Base-by-base conservation (phyloP, 1,140 invertebrate genomes). In the Heliothis subflexa region DNA sequence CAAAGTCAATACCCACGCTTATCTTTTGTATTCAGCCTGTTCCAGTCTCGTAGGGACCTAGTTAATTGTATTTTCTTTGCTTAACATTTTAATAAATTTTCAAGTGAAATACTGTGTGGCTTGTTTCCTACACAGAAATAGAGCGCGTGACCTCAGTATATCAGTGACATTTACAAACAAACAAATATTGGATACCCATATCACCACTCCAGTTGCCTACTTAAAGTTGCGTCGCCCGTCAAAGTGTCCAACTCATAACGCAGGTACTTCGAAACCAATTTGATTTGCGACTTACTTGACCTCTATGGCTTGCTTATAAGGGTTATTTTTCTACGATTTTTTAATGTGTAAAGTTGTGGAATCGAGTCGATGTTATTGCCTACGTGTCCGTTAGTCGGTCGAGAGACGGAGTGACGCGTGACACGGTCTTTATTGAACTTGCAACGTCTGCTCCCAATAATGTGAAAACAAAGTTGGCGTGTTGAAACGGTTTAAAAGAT, bases 201-300 rank as follows among this genome's bases (percentile, higher is more conserved):
- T 87, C 84, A 85, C 71, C 72, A 82, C 71, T 73, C 83, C 62
- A 83, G 76, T 86, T 85, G 25, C 83, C 82, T 75, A 88, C 81
- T 83, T 85, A 82, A 80, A 82, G 78, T 81, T 77, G 81, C 80
- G 79, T 66, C 45, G 50, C 79, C 84, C 77, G 91, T 93, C 90
- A 91, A 93, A 91, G 84, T 93, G 91, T 93, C 91, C 83, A 91
- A 93, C 90, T 91, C 72, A 85, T 85, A 83, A 88, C 85, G 81
- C 86, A 89, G 87, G 86, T 89, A 89, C 70, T 73, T 74, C 74
- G 61, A 25, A 13, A 76, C 81, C 81, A 84, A 75, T 18, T 78
- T 70, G 21, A 62, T 40, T 59, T 83, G 47, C 78, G 10, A 5
- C n/a, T 25, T 13, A 28, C 18, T 10, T 74, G 75, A 50, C 4